Evolutionary conservation across 2,113 vertebrate species (phyloP).

Genomic region (Danio rerio): DNA sequence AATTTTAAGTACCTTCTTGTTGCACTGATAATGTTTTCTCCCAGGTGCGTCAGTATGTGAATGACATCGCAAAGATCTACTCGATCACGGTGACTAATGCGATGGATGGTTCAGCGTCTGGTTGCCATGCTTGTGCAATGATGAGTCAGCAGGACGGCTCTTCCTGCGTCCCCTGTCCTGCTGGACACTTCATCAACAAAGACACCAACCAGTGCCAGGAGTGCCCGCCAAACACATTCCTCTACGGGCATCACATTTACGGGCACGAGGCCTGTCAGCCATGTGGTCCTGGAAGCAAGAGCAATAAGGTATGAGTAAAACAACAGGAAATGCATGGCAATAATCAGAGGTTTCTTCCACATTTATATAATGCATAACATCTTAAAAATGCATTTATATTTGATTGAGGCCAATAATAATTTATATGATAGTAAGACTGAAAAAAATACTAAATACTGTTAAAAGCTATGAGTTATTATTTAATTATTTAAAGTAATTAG

Average conservation of each 20-base stretch:
- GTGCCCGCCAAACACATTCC: conserved; percentile 87
- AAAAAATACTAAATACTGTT: too few species aligned
- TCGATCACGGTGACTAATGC: conserved; percentile 89
- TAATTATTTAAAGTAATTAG: too few species aligned
- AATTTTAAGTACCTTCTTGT: neutral
- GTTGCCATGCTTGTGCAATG: conserved; percentile 89
- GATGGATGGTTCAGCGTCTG: conserved; percentile 86
- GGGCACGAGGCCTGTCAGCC: conserved; percentile 86
- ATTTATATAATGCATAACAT: too few species aligned
- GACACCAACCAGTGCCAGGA: conserved; percentile 87
- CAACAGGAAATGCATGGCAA: neutral
- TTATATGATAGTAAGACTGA: too few species aligned
- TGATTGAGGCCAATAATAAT: too few species aligned
- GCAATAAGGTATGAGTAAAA: conserved; percentile 79
- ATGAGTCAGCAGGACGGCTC: conserved; percentile 83
- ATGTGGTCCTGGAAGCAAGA: conserved; percentile 91
- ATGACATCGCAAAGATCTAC: conserved; percentile 92
- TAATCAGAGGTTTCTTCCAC: too few species aligned
- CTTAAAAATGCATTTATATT: too few species aligned
- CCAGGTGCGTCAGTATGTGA: conserved; percentile 85
- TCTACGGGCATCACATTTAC: conserved; percentile 84
- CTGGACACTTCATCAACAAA: conserved; percentile 91
- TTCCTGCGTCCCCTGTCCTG: conserved; percentile 90
- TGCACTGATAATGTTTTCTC: conserved; percentile 30
- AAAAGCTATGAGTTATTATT: too few species aligned